phyloP scores from a whole-genome alignment of 2,888 invertebrate genomes.

The Eubasilissa splendida region DNA sequence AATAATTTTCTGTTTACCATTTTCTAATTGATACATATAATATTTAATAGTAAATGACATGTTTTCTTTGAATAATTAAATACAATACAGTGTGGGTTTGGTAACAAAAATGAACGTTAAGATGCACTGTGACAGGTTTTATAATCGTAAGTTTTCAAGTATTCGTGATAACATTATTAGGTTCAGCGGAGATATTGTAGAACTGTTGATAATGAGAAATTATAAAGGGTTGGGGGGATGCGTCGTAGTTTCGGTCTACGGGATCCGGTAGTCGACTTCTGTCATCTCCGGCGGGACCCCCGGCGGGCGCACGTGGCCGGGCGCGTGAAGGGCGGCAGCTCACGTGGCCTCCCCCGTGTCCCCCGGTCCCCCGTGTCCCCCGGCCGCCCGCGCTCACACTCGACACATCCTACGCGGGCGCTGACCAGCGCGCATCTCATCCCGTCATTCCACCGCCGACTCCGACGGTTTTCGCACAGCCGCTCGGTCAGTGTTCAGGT shows the following conservation, averaged over 20 bases:
- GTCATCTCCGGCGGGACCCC: not conserved
- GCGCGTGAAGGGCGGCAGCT: slow-evolving; percentile 26
- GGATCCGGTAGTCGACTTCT: not conserved
- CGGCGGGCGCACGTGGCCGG: slow-evolving; percentile 8
- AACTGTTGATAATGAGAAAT: too few relatives aligned
- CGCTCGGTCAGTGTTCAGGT: not conserved
- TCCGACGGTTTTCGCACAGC: not conserved
- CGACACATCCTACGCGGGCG: not conserved
- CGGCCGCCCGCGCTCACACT: not conserved
- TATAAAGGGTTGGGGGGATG: not conserved
- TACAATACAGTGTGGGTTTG: too few relatives aligned
- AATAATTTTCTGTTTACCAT: too few relatives aligned
- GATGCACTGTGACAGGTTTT: too few relatives aligned
- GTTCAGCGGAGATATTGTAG: too few relatives aligned
- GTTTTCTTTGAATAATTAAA: too few relatives aligned
- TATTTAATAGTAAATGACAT: too few relatives aligned
- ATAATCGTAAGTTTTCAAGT: too few relatives aligned
- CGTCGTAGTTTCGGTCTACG: not conserved
- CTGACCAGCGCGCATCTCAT: not conserved
- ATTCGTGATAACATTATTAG: too few relatives aligned
- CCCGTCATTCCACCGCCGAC: not conserved
- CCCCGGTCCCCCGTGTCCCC: not conserved
- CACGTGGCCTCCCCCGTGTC: slow-evolving; percentile 50
- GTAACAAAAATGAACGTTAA: too few relatives aligned
- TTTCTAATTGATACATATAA: too few relatives aligned